Percentiles rank a stretch among this genome's conserved stretches.
Evolutionary conservation across 2,888 invertebrate genomes (phyloP).

Genomic region (Mimachlamys varia): DNA sequence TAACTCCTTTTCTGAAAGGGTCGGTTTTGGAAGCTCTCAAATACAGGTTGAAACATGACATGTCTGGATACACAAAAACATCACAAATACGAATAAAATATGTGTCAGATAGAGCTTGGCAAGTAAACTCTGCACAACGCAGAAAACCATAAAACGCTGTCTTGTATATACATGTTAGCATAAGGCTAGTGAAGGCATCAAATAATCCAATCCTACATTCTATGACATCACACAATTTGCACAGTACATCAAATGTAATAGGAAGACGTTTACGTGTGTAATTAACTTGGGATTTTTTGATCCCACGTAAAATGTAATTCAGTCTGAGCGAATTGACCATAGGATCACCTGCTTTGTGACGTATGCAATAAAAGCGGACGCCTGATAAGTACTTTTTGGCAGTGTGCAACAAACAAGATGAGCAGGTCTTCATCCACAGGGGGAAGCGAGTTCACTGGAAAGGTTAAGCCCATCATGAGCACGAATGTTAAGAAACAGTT

Average conservation of each 20-base stretch:
- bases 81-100: slow-evolving; percentile 17
- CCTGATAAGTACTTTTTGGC: slow-evolving; percentile 36
- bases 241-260: background rate
- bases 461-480: background rate
- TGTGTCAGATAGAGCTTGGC: background rate
- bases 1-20: background rate
- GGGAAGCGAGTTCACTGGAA: background rate
- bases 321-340: background rate
- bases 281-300: background rate
- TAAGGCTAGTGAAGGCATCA: background rate
- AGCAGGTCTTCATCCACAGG: no score
- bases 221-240: background rate
- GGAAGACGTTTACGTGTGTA: background rate
- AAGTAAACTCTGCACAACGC: slow-evolving; percentile 41
- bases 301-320: background rate
- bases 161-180: background rate
- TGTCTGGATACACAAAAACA: background rate
- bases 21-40: background rate
- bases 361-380: background rate
- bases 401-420: no score
- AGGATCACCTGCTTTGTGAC: background rate
- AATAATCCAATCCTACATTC: background rate
- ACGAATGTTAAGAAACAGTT: slow-evolving; percentile 22
- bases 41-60: background rate
- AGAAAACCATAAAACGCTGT: slow-evolving; percentile 39